Evolutionary conservation across 2,888 invertebrate species (phyloP).

Genomic region (Pyrgus malvae): DNA sequence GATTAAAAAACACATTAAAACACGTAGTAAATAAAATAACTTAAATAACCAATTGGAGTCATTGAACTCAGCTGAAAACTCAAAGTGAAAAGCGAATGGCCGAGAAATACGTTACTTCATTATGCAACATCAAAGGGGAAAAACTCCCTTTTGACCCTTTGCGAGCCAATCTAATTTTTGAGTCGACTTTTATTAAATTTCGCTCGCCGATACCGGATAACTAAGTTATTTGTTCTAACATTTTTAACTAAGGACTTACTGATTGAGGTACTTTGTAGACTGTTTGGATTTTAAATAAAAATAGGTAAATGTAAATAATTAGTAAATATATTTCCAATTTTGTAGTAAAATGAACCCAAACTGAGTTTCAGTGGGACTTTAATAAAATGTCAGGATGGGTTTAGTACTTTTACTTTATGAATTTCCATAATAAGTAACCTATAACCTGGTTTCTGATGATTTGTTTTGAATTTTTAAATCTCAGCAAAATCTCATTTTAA

Average conservation of each 20-base stretch:
- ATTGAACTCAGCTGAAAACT: conserved; percentile 4
- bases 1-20: background rate
- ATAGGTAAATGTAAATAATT: no score
- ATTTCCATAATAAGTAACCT: no score
- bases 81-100: conserved; percentile 37
- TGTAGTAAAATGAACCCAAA: no score
- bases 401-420: no score
- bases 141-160: conserved; percentile 43
- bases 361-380: no score
- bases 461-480: no score
- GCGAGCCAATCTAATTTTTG: conserved; percentile 69
- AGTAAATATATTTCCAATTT: no score
- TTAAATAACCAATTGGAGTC: background rate
- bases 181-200: conserved; percentile 51
- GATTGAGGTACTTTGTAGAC: background rate
- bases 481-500: no score
- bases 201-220: conserved; percentile 44
- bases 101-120: conserved; percentile 57
- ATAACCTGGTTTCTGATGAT: no score
- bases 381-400: no score
- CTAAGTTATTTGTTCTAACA: conserved; percentile 41
- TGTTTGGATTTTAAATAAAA: background rate
- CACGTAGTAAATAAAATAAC: background rate
- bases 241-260: conserved; percentile 1
- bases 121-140: conserved; percentile 62